Evolutionary conservation across 2,888 invertebrate genomes (phyloP).

Genomic region (Melieria omissa): DNA sequence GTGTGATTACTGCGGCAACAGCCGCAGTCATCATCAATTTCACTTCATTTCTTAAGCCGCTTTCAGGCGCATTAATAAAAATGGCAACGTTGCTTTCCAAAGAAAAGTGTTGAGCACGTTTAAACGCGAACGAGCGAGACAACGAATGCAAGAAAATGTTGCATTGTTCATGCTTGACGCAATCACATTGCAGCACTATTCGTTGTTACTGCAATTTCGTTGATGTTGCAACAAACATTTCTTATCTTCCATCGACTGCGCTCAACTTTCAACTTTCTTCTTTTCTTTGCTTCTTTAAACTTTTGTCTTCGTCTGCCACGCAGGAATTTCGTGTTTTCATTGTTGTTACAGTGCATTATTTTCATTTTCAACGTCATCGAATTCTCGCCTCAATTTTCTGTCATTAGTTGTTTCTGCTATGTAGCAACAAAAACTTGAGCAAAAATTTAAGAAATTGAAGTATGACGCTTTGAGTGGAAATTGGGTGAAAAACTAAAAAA

Average conservation of each 20-base stretch:
- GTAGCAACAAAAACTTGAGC: too few species aligned
- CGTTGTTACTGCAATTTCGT: background rate
- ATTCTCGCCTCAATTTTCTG: conserved; percentile 28
- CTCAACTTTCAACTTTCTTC: background rate
- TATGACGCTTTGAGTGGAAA: too few species aligned
- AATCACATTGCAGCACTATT: background rate
- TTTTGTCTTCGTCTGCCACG: background rate
- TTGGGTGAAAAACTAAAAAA: too few species aligned
- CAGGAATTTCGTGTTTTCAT: background rate
- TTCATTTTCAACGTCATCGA: conserved; percentile 37
- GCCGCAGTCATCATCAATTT: conserved; percentile 29
- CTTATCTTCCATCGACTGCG: background rate
- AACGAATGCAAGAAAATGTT: too few species aligned
- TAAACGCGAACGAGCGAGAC: too few species aligned
- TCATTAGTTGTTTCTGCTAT: too few species aligned
- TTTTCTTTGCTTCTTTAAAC: background rate
- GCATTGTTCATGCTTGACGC: too few species aligned
- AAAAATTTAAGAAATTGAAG: too few species aligned
- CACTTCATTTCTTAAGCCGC: conserved; percentile 26
- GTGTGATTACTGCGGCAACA: background rate
- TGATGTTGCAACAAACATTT: background rate
- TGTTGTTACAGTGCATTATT: conserved; percentile 29
- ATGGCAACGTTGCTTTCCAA: too few species aligned
- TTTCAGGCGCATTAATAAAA: conserved; percentile 28
- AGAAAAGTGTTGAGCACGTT: too few species aligned